Evolutionary conservation across 2,797 vertebrate species (phyloP).

Genomic region (Kryptolebias ocellatus): DNA sequence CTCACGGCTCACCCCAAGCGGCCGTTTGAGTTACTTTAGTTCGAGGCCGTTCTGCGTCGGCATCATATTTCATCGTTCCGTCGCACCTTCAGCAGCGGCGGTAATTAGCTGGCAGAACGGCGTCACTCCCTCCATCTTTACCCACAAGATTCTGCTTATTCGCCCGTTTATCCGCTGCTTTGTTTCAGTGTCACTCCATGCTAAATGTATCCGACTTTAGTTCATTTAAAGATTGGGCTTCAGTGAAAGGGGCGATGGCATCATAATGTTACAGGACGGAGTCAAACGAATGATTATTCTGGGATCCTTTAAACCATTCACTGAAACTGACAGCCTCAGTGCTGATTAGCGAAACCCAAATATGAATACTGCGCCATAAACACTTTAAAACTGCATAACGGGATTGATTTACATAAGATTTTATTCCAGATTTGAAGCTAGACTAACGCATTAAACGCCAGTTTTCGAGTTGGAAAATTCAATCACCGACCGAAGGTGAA

Average conservation of each 20-base stretch:
- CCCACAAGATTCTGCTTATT: too few relatives aligned
- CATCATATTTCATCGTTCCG: not conserved
- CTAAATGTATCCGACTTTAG: too few relatives aligned
- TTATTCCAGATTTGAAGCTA: not conserved
- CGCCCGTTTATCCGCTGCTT: too few relatives aligned
- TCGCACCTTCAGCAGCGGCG: not conserved
- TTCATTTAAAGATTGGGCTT: not conserved
- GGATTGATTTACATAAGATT: not conserved
- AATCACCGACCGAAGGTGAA: constrained; percentile 3
- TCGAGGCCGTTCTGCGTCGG: not conserved
- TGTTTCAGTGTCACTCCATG: too few relatives aligned
- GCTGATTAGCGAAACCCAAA: not conserved
- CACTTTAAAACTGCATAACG: too few relatives aligned
- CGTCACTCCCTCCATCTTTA: constrained; percentile 5
- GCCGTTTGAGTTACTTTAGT: not conserved
- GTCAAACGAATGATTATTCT: not conserved
- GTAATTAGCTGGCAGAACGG: constrained; percentile 25
- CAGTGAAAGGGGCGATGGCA: not conserved
- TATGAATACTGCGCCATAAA: not conserved
- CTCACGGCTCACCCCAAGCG: not conserved
- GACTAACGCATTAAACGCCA: not conserved
- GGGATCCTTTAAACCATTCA: too few relatives aligned
- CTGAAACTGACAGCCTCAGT: not conserved
- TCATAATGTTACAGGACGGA: not conserved
- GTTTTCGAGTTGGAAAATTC: constrained; percentile 4